Evolutionary conservation across 2,113 vertebrate genomes (phyloP).

Genomic region (Scomber japonicus): DNA sequence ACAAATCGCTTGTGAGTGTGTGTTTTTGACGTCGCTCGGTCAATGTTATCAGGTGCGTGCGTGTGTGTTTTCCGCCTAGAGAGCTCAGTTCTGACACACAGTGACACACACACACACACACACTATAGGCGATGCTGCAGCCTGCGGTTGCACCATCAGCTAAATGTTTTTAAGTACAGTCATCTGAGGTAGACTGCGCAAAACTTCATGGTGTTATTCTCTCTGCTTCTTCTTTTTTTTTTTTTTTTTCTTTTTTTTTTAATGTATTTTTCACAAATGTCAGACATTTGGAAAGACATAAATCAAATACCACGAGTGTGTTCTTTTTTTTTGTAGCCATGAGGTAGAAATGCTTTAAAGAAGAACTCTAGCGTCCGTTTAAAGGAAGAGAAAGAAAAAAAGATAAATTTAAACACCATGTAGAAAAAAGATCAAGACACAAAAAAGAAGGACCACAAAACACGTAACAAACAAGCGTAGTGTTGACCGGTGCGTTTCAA

Average conservation of each 20-base stretch:
- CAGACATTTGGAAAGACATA: constrained; percentile 92
- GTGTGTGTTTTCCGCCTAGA: constrained; percentile 29
- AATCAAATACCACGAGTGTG: constrained; percentile 96
- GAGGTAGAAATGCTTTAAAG: constrained; percentile 98
- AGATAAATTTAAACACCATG: constrained; percentile 74
- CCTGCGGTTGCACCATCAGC: constrained; percentile 79
- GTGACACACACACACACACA: constrained; percentile 28
- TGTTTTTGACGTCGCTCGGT: constrained; percentile 31
- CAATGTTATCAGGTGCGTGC: constrained; percentile 36
- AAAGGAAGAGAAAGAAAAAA: constrained; percentile 53
- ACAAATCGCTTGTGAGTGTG: constrained; percentile 45
- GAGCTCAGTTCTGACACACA: constrained; percentile 46
- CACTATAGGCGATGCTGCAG: constrained; percentile 61
- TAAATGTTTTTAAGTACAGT: constrained; percentile 91
- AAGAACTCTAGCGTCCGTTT: constrained; percentile 84
- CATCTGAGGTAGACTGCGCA: constrained; percentile 97
- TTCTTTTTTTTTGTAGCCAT: constrained; percentile 89
- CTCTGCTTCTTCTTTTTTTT: constrained; percentile 9
- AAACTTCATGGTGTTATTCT: constrained; percentile 88
- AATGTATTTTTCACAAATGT: constrained; percentile 84
- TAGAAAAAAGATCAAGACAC: constrained; percentile 49
- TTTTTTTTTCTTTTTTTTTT: constrained; percentile 4
- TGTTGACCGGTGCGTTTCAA: constrained; percentile 66
- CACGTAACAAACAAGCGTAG: constrained; percentile 52
- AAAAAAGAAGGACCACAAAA: constrained; percentile 46